Evolutionary conservation across 2,797 vertebrate genomes (phyloP).

Genomic region (Esox masquinongy): DNA sequence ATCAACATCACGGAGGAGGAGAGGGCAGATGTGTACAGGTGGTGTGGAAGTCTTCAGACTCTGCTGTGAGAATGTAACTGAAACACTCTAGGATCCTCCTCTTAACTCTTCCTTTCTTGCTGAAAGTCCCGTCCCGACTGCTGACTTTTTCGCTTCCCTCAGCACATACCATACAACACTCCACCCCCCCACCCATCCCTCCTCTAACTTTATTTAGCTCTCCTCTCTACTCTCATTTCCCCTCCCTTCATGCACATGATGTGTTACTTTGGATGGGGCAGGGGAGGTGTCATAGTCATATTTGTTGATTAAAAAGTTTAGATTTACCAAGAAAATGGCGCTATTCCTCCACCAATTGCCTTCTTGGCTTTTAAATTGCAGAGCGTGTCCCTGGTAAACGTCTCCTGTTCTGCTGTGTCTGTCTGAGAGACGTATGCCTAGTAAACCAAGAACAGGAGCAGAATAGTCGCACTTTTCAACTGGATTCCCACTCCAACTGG

Average conservation of each 20-base stretch:
- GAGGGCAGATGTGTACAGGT: background rate
- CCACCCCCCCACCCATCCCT: background rate
- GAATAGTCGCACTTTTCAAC: no score
- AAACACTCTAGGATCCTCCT: background rate
- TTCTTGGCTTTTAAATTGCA: background rate
- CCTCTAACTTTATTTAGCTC: background rate
- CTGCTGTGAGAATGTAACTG: background rate
- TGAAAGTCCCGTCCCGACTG: background rate
- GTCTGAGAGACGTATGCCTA: no score
- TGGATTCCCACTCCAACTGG: no score
- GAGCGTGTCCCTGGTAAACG: background rate
- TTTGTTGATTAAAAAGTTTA: background rate
- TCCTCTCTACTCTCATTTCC: background rate
- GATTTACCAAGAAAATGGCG: background rate
- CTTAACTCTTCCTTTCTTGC: background rate
- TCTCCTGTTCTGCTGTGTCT: background rate
- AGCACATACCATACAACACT: background rate
- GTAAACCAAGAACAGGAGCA: no score
- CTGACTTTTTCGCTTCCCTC: background rate
- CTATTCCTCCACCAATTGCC: background rate
- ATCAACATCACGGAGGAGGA: background rate
- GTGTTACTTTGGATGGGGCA: background rate
- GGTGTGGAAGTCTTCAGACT: no score
- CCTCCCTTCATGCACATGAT: background rate
- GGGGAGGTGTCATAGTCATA: background rate